Percentiles rank a stretch among this genome's conserved stretches.
phyloP scores from a whole-genome alignment of 2,113 vertebrate species.

The Sakesphorus luctuosus region DNA sequence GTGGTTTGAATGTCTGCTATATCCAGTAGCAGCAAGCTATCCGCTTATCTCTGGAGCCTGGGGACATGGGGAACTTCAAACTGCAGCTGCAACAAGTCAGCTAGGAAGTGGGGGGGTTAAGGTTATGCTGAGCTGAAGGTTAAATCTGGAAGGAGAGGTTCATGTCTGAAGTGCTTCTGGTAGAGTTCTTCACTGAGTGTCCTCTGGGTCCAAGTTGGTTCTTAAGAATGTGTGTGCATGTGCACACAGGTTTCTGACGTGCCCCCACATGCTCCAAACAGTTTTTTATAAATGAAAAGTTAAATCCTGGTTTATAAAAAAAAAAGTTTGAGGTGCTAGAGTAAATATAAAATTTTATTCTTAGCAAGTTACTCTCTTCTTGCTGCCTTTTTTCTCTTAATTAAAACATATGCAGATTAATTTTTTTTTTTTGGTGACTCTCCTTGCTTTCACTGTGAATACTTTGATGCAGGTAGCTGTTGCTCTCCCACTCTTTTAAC shows the following conservation, averaged over 20 bases:
- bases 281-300: background rate
- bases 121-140: background rate
- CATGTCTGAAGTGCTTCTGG: background rate
- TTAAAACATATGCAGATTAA: background rate
- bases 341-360: background rate
- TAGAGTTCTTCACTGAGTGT: background rate
- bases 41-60: background rate
- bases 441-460: background rate
- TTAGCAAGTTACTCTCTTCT: background rate
- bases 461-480: background rate
- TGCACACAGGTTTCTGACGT: rapidly evolving
- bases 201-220: background rate
- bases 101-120: background rate
- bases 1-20: rapidly evolving
- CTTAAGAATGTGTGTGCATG: too few species aligned
- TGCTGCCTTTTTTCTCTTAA: background rate
- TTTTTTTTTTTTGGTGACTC: background rate
- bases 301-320: background rate
- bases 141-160: background rate
- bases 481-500: background rate
- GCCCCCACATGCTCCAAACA: rapidly evolving
- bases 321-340: background rate
- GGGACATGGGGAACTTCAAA: background rate
- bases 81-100: background rate
- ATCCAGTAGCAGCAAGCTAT: background rate